These are phyloP conservation scores for Aphrophora alni DNA, from an alignment of 2,888 invertebrate species.

Conservation along the genomic window DNA sequence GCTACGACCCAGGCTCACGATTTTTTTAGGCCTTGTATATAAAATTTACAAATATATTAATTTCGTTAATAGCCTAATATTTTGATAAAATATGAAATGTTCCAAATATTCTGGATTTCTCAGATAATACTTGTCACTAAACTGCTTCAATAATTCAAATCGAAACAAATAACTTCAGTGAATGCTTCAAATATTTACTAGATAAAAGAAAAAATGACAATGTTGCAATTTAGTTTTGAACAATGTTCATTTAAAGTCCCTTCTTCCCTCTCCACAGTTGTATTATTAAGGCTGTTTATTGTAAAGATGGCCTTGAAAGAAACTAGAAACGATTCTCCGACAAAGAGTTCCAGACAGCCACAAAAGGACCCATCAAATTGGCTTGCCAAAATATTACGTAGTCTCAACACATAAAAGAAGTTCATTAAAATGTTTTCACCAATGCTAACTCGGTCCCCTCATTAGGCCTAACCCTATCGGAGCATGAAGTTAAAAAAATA, in stretches of 20 bases:
- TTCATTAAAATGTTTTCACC: conserved; percentile 31
- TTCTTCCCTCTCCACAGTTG: not conserved
- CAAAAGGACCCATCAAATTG: not conserved
- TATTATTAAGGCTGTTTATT: not conserved
- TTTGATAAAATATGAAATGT: too few species aligned
- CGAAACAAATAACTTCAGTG: not conserved
- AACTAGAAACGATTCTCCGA: not conserved
- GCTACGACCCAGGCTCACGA: too few species aligned
- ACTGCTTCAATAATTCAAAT: too few species aligned
- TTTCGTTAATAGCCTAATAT: too few species aligned
- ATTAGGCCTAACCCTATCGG: not conserved
- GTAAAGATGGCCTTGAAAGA: not conserved
- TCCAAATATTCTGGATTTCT: too few species aligned
- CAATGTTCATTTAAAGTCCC: conserved; percentile 2
- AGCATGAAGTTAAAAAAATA: not conserved
- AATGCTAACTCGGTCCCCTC: not conserved
- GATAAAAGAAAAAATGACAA: not conserved
- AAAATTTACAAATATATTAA: too few species aligned
- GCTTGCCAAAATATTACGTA: not conserved
- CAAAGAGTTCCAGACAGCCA: not conserved
- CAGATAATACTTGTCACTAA: too few species aligned
- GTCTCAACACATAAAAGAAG: conserved; percentile 26
- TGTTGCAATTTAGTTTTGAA: not conserved
- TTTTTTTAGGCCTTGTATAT: too few species aligned
- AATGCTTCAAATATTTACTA: not conserved